These are phyloP conservation scores for Chymomyza costata DNA, from an alignment of 1,140 invertebrate species.

Conservation along the genomic window DNA sequence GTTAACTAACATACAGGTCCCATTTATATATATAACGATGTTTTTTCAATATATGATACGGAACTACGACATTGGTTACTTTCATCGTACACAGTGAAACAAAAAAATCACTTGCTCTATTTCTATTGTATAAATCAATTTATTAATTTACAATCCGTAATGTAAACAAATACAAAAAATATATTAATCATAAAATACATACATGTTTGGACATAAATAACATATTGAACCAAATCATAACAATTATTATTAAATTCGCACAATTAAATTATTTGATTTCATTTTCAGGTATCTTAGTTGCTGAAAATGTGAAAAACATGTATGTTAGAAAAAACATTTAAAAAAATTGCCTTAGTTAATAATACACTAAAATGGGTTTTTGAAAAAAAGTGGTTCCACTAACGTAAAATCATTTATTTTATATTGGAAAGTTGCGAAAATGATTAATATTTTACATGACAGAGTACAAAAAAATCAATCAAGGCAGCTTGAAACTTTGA, in stretches of 20 bases:
- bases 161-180: slow-evolving; percentile 51
- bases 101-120: too few species aligned
- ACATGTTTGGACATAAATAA: slow-evolving; percentile 36
- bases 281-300: slow-evolving; percentile 5
- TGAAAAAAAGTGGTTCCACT: slow-evolving; percentile 1
- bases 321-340: slow-evolving; percentile 3
- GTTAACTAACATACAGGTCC: too few species aligned
- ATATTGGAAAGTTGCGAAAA: slow-evolving; percentile 11
- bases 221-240: slow-evolving; percentile 18
- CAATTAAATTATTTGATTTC: not conserved
- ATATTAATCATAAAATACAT: slow-evolving; percentile 36
- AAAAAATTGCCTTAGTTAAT: too few species aligned
- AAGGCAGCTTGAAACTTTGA: slow-evolving; percentile 45
- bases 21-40: too few species aligned
- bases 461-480: slow-evolving; percentile 14
- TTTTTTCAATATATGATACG: too few species aligned
- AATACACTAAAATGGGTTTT: too few species aligned
- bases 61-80: not conserved
- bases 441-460: slow-evolving; percentile 9
- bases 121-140: slow-evolving; percentile 48
- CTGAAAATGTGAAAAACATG: slow-evolving; percentile 7
- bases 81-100: not conserved
- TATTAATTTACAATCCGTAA: slow-evolving; percentile 56
- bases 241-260: slow-evolving; percentile 1
- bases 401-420: slow-evolving; percentile 6